Percentiles rank a stretch among this genome's conserved stretches.
phyloP scores from a whole-genome alignment of 2,113 vertebrate species.

The Dasyurus viverrinus region DNA sequence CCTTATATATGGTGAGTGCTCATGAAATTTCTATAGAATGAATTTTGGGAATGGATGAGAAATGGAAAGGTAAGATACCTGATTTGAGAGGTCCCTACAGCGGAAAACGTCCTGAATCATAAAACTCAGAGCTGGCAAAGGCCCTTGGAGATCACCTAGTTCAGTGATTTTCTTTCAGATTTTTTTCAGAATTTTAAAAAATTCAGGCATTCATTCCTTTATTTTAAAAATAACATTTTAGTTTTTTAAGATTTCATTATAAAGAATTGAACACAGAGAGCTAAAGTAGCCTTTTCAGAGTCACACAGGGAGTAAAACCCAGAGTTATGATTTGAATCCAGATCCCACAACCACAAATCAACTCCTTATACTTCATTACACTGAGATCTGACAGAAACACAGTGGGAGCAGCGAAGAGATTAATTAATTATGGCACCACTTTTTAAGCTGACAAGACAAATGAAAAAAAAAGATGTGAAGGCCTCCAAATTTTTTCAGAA shows the following conservation, averaged over 20 bases:
- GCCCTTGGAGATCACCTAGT: neutral
- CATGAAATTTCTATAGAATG: neutral
- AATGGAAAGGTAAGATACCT: neutral
- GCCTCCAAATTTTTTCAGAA: neutral
- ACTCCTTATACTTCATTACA: neutral
- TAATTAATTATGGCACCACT: neutral
- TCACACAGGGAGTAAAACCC: neutral
- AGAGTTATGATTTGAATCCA: neutral
- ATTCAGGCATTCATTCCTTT: too few relatives aligned
- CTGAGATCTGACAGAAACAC: neutral
- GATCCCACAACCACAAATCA: neutral
- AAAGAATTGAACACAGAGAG: neutral
- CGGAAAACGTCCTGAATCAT: neutral
- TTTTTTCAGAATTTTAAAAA: neutral
- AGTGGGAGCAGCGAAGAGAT: neutral
- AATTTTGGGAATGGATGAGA: neutral
- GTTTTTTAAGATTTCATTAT: neutral
- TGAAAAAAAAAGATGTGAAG: conserved; percentile 2
- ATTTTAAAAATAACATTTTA: too few relatives aligned
- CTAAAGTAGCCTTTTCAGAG: neutral
- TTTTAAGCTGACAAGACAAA: neutral
- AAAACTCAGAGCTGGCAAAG: neutral
- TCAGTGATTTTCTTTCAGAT: neutral
- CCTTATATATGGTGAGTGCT: neutral
- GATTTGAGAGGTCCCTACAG: neutral